phyloP scores from a whole-genome alignment of 2,797 vertebrate genomes.

The Rhinichthys osculus region DNA sequence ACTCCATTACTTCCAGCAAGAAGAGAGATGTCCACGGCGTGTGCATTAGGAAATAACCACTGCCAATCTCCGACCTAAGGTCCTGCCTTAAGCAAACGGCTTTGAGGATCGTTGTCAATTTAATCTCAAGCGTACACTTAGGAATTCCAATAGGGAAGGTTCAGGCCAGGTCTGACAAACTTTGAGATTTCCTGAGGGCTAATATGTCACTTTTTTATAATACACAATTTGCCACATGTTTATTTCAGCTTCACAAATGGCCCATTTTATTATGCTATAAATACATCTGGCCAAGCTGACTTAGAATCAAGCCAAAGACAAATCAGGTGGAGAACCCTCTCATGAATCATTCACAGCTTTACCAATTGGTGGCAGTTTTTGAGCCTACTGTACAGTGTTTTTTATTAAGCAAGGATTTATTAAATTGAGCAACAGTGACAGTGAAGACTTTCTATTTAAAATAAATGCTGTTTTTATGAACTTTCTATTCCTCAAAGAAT shows the following conservation, averaged over 20 bases:
- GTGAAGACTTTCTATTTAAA: not conserved
- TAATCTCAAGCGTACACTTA: slow-evolving; percentile 3
- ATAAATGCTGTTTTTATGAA: not conserved
- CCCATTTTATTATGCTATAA: not conserved
- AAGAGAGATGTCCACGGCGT: slow-evolving; percentile 34
- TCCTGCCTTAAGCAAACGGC: slow-evolving; percentile 38
- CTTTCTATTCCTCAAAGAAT: too few relatives aligned
- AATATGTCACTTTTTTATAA: slow-evolving; percentile 17
- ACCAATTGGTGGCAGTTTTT: not conserved
- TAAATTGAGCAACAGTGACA: not conserved
- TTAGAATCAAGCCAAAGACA: not conserved
- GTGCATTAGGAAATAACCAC: slow-evolving; percentile 50
- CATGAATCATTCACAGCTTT: not conserved
- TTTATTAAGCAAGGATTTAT: not conserved
- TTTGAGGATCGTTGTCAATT: slow-evolving; percentile 27
- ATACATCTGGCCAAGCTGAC: not conserved
- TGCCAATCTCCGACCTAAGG: slow-evolving; percentile 32
- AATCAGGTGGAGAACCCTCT: not conserved
- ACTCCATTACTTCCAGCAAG: slow-evolving; percentile 46
- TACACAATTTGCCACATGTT: slow-evolving; percentile 2
- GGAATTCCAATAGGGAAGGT: not conserved
- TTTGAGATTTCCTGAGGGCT: slow-evolving; percentile 8
- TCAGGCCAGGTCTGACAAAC: not conserved
- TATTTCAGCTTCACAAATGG: not conserved
- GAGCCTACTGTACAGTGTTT: not conserved